Evolutionary conservation across 2,888 invertebrate species (phyloP), one percentile per base, ranked within the genome.

Genomic region (Linnaemya vulpina): DNA sequence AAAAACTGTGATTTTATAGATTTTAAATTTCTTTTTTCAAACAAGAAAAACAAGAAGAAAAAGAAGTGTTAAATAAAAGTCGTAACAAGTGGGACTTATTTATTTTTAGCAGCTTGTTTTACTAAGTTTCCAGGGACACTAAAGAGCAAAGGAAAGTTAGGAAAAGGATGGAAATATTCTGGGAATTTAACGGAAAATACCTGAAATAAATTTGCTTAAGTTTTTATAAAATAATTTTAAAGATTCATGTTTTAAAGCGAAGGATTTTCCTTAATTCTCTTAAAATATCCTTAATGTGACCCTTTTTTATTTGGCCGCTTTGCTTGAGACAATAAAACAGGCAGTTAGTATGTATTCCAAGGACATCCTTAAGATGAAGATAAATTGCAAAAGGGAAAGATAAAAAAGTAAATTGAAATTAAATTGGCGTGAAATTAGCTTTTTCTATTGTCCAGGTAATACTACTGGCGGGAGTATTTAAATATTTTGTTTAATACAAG

Each of bases 341-440:
- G 15, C 1, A 38, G 30, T 40, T n/a, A n/a, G 3, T 17, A 7
- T 15, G 5, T 30, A 30, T 9, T 10, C 17, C 30, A 35, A 7
- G 9, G 10, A 3, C n/a, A 46, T 65, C 2, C 49, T 40, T 38
- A 13, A 62, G 13, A 62, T 22, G 51, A 13, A 17, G 46, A n/a
- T 30, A 25, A 30, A 13, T 51, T 1, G 63, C 20, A 46, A 30
- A 63, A 13, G 15, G 25, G 20, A 60, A 51, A 25, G 15, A 40
- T 20, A 11, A 65, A 65, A 71, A 62, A n/a, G n/a, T 40, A 62
- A 76, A 78, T 74, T 83, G 73, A 73, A 77, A 73, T 43, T 53
- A 70, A 78, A 63, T 79, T 79, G 78, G 79, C 78, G 75, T 70
- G 70, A 75, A 75, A 79, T 70, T 49, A 51, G 49, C 15, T 51